A percentile compares a stretch with the other conserved stretches of the same genome.
These are phyloP conservation scores for Aricia artaxerxes DNA, from an alignment of 2,888 invertebrate species.

Conservation along the genomic window DNA sequence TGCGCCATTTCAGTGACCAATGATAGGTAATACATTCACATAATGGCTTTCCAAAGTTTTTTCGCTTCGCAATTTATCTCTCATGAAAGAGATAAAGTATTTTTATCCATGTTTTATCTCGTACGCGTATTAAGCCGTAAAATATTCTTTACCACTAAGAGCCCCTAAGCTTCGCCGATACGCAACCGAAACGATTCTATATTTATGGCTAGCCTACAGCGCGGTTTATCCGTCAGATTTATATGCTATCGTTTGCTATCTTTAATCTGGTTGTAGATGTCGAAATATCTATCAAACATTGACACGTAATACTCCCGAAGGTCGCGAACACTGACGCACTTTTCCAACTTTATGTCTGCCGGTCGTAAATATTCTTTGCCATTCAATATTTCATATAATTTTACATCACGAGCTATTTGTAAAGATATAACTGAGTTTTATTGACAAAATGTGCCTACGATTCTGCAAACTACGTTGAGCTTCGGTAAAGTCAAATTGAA, in stretches of 20 bases:
- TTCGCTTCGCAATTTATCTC: background rate
- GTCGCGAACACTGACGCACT: slow-evolving; percentile 59
- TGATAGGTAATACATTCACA: slow-evolving; percentile 9
- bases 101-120: slow-evolving; percentile 20
- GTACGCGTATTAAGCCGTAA: slow-evolving; percentile 11
- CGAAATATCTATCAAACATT: slow-evolving; percentile 42
- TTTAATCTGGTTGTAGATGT: slow-evolving; percentile 38
- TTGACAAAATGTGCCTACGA: background rate
- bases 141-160: slow-evolving; percentile 17
- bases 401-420: slow-evolving; percentile 34
- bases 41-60: background rate
- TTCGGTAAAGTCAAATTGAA: background rate
- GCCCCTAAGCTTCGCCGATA: slow-evolving; percentile 21
- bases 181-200: slow-evolving; percentile 31
- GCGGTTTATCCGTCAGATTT: slow-evolving; percentile 38
- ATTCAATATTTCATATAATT: slow-evolving; percentile 33
- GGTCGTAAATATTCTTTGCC: slow-evolving; percentile 56
- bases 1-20: background rate
- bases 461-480: background rate
- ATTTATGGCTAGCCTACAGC: slow-evolving; percentile 34
- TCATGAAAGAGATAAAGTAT: background rate
- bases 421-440: background rate
- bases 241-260: slow-evolving; percentile 36
- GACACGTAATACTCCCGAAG: slow-evolving; percentile 49
- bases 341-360: slow-evolving; percentile 61